These are phyloP conservation scores for Alectura lathami DNA, from an alignment of 2,113 vertebrate species.

Conservation along the genomic window DNA sequence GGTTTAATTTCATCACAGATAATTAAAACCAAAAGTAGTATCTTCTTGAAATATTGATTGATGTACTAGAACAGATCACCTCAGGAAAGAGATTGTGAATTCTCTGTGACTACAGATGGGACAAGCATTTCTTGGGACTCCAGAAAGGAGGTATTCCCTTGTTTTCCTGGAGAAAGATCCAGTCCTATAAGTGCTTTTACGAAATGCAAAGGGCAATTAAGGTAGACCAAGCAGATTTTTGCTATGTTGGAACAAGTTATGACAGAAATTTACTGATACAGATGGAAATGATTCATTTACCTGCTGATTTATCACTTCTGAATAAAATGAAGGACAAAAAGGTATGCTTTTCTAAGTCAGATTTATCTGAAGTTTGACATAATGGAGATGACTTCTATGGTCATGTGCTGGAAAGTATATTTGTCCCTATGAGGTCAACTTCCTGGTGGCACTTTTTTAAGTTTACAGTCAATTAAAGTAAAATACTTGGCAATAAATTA, in stretches of 20 bases:
- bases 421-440: background rate
- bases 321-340: background rate
- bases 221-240: background rate
- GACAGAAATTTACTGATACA: background rate
- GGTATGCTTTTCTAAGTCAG: background rate
- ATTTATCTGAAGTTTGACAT: background rate
- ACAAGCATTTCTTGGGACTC: background rate
- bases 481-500: background rate
- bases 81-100: background rate
- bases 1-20: background rate
- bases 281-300: background rate
- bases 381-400: background rate
- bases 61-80: background rate
- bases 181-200: background rate
- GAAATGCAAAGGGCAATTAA: background rate
- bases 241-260: background rate
- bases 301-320: background rate
- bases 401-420: background rate
- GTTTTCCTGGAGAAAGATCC: background rate
- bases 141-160: background rate
- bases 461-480: background rate
- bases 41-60: background rate
- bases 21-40: background rate
- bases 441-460: background rate
- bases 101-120: background rate